These are phyloP conservation scores for Achatina immaculata DNA, from an alignment of 1,140 invertebrate species.

Conservation along the genomic window DNA sequence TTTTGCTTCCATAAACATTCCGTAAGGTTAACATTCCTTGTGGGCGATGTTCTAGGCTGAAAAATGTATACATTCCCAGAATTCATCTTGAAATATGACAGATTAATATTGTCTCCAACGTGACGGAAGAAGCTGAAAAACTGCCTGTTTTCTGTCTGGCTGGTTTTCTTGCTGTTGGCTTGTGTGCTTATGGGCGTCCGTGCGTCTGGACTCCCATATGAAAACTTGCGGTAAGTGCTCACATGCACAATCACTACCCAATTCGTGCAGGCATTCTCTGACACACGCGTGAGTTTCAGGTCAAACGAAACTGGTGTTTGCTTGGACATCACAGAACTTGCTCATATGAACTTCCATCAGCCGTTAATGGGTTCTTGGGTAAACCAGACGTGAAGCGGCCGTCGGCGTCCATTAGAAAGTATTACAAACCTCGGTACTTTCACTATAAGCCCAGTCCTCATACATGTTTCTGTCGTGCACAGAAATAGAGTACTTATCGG, in stretches of 20 bases:
- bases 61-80: not conserved
- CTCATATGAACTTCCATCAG: slow-evolving; percentile 14
- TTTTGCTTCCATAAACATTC: no score
- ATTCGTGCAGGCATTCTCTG: not conserved
- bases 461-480: no score
- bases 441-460: no score
- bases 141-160: not conserved
- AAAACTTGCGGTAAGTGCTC: not conserved
- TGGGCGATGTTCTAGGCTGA: no score
- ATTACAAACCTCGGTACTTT: not conserved
- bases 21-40: no score
- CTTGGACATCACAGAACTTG: not conserved
- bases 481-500: no score
- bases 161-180: not conserved
- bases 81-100: not conserved
- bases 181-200: not conserved
- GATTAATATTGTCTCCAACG: not conserved
- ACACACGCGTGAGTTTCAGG: not conserved
- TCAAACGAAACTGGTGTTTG: slow-evolving; percentile 3
- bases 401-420: not conserved
- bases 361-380: not conserved
- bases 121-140: not conserved
- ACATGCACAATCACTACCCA: slow-evolving; percentile 1
- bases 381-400: not conserved
- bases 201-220: not conserved